Base-by-base conservation (phyloP, 2,888 invertebrate genomes). In the Lissocephala sabroskyi region DNA sequence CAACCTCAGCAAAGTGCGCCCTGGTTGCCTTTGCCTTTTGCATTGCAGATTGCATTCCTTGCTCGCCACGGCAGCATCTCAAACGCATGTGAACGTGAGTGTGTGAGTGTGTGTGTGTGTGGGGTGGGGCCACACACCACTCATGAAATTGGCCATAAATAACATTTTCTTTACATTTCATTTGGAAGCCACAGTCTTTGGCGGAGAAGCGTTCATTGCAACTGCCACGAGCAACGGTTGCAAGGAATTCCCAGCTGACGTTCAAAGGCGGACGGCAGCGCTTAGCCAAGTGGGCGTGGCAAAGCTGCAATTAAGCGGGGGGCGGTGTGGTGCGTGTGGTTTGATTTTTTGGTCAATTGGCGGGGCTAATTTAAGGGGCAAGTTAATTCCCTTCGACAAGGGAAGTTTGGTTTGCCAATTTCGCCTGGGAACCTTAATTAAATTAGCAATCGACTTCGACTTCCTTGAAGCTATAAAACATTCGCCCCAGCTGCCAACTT, bases 161-260 rank as follows among this genome's bases (percentile, higher is more conserved):
- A 78, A 73, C 75, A 75, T 75, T 78, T 74, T 74, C 78, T 63
- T 75, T 75, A 74, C 76, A 74, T 78, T 78, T 78, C 71, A 77
- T 76, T 70, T 76, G 70, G 70, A 53, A 56, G 58, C 53, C 59
- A n/a, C 7, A n/a, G 3, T 23, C 23, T 23, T 23, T 23, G 23
- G 23, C 7, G 23, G 23, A 23, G 23, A 23, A 23, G 7, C 7
- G 23, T 3, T 23, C 23, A 5, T 23, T 23, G 3, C 23, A 5
- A n/a, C n/a, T n/a, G n/a, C n/a, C n/a, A n/a, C n/a, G n/a, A n/a
- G n/a, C n/a, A n/a, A n/a, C n/a, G n/a, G n/a, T n/a, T n/a, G n/a
- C n/a, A n/a, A n/a, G n/a, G n/a, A n/a, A n/a, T n/a, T n/a, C n/a
- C n/a, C n/a, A n/a, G n/a, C n/a, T n/a, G n/a, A n/a, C n/a, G n/a